Evolutionary conservation across 2,797 vertebrate species (phyloP), one percentile per base, ranked within the genome.

Genomic region (Salarias fasciatus): DNA sequence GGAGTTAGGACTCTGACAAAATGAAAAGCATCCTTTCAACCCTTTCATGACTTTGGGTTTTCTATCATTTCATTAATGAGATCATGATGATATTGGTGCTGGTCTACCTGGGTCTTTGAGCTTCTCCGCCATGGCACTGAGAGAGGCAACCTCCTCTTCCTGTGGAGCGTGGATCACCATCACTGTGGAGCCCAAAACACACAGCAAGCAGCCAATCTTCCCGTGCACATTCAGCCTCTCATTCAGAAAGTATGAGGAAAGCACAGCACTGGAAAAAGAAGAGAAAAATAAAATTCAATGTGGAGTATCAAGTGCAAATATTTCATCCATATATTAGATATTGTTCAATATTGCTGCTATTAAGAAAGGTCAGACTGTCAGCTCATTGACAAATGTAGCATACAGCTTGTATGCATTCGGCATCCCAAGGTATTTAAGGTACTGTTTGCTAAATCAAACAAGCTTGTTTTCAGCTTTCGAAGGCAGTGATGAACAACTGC

Each of bases 141-240:
- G 88, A 13, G 94, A 94, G n/a, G 82, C 89, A n/a, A 95, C 93
- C 41, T 94, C 92, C 63, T 95, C 93, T 53, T 94, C 94, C 62
- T 95, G 91, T 0, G 95, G 95, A 2, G 94, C 95, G 12, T 95
- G 94, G 63, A 95, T 90, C 50, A 96, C 94, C 94, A 96, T 95
- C 57, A 95, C 94, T 0, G 92, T 94, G 63, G 94, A 95, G 59
- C 94, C 94, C 82, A 95, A 48, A 55, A 96, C 65, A 67, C 94
- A 94, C 58, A 97, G 85, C 67, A 95, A 50, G 51, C 95, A 96
- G 54, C 95, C 94, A 2, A 93, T 89, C 80, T 95, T 96, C 49
- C 94, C 94, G 0, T 95, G 93, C 43, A 94, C 66, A 24, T 95
- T 97, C 63, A 96, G 72, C 56, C 90, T 85, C 74, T 96, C 94